Evolutionary conservation across 2,113 vertebrate species (phyloP).

Genomic region (Sceloporus tristichus): DNA sequence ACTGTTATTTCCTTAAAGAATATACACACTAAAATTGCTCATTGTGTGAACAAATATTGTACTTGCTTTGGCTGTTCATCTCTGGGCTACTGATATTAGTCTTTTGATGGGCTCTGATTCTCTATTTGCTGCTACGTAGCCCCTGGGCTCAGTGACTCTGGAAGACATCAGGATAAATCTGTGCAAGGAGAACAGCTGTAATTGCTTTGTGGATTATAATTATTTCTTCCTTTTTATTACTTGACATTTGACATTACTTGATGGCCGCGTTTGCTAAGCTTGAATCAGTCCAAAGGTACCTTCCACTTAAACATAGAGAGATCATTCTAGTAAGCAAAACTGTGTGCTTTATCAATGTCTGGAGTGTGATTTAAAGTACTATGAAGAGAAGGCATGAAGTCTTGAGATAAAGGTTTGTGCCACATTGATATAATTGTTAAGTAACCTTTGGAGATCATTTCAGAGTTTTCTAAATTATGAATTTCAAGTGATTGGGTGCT

Average conservation of each 20-base stretch:
- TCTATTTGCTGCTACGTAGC: neutral
- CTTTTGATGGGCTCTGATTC: neutral
- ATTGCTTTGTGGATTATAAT: constrained; percentile 60
- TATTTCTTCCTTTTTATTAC: constrained; percentile 67
- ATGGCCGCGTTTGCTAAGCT: constrained; percentile 66
- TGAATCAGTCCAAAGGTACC: constrained; percentile 67
- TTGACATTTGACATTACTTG: constrained; percentile 73
- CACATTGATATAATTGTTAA: constrained; percentile 65
- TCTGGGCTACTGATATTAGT: neutral
- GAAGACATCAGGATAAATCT: constrained; percentile 49
- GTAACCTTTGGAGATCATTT: constrained; percentile 69
- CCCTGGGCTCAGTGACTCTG: neutral
- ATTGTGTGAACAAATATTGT: neutral
- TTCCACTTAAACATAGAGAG: constrained; percentile 59
- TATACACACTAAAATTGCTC: neutral
- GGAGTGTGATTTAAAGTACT: constrained; percentile 71
- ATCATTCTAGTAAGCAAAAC: constrained; percentile 72
- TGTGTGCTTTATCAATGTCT: constrained; percentile 61
- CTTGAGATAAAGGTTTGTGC: constrained; percentile 68
- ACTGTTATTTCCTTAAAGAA: neutral
- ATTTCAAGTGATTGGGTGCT: constrained; percentile 67
- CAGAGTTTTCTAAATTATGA: constrained; percentile 63
- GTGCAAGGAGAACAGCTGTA: constrained; percentile 48
- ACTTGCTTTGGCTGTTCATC: neutral
- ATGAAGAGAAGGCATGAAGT: constrained; percentile 63